phyloP scores from a whole-genome alignment of 2,113 vertebrate species.

The Cynopterus brachyotis region DNA sequence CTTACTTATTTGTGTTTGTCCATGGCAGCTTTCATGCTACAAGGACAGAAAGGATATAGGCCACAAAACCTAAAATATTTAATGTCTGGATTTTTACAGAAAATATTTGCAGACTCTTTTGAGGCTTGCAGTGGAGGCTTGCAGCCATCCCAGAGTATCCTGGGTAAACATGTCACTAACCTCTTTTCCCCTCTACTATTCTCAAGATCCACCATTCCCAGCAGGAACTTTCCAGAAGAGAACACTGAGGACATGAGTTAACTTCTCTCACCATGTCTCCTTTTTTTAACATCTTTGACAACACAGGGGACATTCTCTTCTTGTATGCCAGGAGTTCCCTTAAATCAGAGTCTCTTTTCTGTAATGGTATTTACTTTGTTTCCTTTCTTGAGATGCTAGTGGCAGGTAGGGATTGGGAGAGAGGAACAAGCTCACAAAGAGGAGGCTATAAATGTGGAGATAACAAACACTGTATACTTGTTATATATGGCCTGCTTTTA shows the following conservation, averaged over 20 bases:
- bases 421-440: not conserved
- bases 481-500: not conserved
- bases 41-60: not conserved
- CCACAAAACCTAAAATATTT: not conserved
- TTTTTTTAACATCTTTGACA: not conserved
- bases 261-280: not conserved
- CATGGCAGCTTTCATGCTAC: not conserved
- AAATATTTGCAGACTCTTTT: not conserved
- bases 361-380: not conserved
- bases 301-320: not conserved
- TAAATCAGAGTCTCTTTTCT: not conserved
- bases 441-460: not conserved
- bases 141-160: not conserved
- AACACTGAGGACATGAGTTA: not conserved
- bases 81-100: not conserved
- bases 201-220: not conserved
- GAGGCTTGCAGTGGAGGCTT: not conserved
- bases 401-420: not conserved
- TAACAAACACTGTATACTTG: not conserved
- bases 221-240: not conserved
- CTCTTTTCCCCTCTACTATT: not conserved
- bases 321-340: not conserved
- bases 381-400: not conserved
- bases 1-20: not conserved
- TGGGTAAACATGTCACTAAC: not conserved